A percentile compares a stretch with the other conserved stretches of the same genome.
These are phyloP conservation scores for Bugulina stolonifera DNA, from an alignment of 2,888 invertebrate genomes.

Conservation along the genomic window DNA sequence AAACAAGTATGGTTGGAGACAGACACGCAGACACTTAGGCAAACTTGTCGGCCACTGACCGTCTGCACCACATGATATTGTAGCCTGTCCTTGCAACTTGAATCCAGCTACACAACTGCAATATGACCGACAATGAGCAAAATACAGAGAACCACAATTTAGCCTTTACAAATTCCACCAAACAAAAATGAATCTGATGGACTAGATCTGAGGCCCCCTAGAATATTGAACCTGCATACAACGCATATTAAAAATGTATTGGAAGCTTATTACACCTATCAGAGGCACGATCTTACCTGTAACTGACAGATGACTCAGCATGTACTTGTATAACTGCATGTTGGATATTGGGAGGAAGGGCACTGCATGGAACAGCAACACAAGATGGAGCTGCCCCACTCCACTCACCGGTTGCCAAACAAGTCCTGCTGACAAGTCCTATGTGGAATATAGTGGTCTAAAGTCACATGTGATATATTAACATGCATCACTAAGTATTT, in stretches of 20 bases:
- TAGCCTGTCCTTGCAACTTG: neutral
- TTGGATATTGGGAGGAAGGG: conserved; percentile 32
- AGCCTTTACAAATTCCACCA: too few relatives aligned
- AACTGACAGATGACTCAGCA: neutral
- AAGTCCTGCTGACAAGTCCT: neutral
- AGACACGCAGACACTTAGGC: neutral
- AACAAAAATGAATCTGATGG: too few relatives aligned
- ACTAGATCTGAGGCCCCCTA: too few relatives aligned
- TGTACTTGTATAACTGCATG: neutral
- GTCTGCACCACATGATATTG: neutral
- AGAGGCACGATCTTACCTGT: neutral
- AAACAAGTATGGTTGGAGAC: neutral
- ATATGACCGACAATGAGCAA: too few relatives aligned
- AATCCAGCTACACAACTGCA: neutral
- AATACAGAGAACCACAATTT: too few relatives aligned
- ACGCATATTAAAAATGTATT: too few relatives aligned
- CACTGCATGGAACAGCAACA: conserved; percentile 36
- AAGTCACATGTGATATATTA: neutral
- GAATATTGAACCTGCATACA: too few relatives aligned
- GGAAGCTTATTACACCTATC: too few relatives aligned
- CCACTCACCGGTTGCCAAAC: conserved; percentile 29
- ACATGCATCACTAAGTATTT: too few relatives aligned
- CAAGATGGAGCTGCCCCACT: conserved; percentile 38
- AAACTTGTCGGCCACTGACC: neutral
- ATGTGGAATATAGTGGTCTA: neutral